Evolutionary conservation across 1,140 invertebrate genomes (phyloP).

Genomic region (Bombus confusus): DNA sequence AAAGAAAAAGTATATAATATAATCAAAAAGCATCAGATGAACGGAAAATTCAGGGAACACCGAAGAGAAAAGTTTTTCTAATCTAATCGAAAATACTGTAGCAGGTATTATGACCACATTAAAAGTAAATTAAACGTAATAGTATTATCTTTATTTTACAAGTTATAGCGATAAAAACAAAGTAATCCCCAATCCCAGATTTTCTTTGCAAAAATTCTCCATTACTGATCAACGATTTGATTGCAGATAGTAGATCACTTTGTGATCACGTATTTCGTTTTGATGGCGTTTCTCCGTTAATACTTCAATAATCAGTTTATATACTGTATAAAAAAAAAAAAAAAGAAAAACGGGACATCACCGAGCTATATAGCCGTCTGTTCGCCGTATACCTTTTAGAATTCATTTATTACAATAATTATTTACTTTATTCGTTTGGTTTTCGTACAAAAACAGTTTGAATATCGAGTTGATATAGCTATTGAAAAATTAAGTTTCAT

Average conservation of each 20-base stretch:
- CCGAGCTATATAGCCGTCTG: constrained; percentile 17
- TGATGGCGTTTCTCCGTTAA: constrained; percentile 20
- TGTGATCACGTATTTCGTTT: constrained; percentile 16
- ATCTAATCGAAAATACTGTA: constrained; percentile 82
- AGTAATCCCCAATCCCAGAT: constrained; percentile 55
- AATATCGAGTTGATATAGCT: neutral
- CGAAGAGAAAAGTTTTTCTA: constrained; percentile 70
- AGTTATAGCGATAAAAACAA: constrained; percentile 66
- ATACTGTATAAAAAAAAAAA: constrained; percentile 40
- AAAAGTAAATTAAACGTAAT: constrained; percentile 78
- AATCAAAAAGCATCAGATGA: neutral
- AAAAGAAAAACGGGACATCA: constrained; percentile 41
- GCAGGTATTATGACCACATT: constrained; percentile 80
- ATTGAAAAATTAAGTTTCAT: neutral
- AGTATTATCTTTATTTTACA: constrained; percentile 79
- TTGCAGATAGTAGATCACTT: constrained; percentile 34
- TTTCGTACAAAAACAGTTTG: neutral
- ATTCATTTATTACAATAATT: constrained; percentile 4
- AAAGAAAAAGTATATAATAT: constrained; percentile 12
- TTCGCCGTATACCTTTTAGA: neutral
- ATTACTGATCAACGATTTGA: constrained; percentile 20
- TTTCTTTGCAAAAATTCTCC: constrained; percentile 7
- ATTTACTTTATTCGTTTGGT: neutral
- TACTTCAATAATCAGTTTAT: constrained; percentile 32
- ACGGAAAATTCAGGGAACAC: neutral